A percentile compares a stretch with the other conserved stretches of the same genome.
Evolutionary conservation across 2,797 vertebrate genomes (phyloP).

Genomic region (Huso huso): DNA sequence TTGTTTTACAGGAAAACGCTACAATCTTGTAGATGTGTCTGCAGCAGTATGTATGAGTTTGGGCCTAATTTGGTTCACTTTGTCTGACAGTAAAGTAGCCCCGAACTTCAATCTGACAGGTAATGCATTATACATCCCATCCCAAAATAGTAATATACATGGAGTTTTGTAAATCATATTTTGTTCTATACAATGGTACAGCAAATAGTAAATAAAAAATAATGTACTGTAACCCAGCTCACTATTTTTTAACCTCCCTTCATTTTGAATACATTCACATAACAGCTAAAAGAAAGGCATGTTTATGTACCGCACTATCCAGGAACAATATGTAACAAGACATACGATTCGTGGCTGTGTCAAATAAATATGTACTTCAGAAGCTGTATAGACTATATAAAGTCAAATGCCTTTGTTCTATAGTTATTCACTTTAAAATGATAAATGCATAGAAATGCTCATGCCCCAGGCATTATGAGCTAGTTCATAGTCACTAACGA

Average conservation of each 20-base stretch:
- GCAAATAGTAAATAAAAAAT: no score
- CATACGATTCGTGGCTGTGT: neutral
- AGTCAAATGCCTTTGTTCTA: constrained; percentile 10
- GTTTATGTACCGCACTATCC: neutral
- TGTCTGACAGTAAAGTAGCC: constrained; percentile 88
- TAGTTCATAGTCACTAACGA: constrained; percentile 27
- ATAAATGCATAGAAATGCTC: constrained; percentile 27
- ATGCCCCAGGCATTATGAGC: constrained; percentile 23
- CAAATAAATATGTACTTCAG: neutral
- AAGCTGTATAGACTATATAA: constrained; percentile 3
- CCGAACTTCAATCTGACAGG: constrained; percentile 96
- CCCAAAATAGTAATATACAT: no score
- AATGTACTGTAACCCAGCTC: no score
- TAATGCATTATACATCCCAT: constrained; percentile 34
- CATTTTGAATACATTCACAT: neutral
- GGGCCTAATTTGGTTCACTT: constrained; percentile 94
- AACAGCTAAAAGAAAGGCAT: constrained; percentile 1
- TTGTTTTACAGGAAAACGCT: constrained; percentile 77
- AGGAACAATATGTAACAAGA: neutral
- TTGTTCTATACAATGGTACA: no score
- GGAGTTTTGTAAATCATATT: no score
- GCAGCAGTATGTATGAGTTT: constrained; percentile 94
- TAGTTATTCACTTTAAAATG: constrained; percentile 32
- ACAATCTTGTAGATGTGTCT: constrained; percentile 84
- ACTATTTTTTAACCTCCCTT: no score